Conservation (phyloP, 2,113 vertebrate genomes). For the Cricetomys ansorgei region DNA sequence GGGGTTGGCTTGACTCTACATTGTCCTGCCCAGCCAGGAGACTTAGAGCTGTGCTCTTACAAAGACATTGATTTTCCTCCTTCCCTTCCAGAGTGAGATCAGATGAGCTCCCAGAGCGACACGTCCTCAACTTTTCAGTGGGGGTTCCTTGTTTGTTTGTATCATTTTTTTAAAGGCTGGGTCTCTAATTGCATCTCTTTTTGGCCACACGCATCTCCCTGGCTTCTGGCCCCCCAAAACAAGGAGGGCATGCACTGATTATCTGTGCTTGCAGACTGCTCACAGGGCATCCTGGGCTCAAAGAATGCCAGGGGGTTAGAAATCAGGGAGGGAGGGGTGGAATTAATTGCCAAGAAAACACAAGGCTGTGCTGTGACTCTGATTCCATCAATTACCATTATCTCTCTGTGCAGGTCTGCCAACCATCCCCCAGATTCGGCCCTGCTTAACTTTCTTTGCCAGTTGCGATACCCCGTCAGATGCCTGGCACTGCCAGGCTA, state of each 20-base stretch:
- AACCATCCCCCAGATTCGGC: conserved; percentile 84
- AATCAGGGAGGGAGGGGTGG: conserved; percentile 74
- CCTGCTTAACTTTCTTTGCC: conserved; percentile 90
- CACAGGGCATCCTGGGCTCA: conserved; percentile 85
- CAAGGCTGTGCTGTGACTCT: conserved; percentile 87
- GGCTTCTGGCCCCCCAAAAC: conserved; percentile 75
- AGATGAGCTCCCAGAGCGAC: conserved; percentile 38
- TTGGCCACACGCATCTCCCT: conserved; percentile 58
- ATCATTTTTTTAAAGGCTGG: neutral
- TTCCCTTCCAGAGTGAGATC: conserved; percentile 70
- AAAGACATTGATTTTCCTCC: conserved; percentile 73
- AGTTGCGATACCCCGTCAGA: conserved; percentile 86
- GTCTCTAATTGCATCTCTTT: conserved; percentile 76
- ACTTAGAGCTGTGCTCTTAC: neutral
- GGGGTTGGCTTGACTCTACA: conserved; percentile 29
- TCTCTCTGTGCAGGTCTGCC: conserved; percentile 87
- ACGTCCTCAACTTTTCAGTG: conserved; percentile 77
- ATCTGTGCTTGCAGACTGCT: conserved; percentile 86
- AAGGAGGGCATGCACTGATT: conserved; percentile 87
- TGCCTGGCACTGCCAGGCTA: conserved; percentile 85
- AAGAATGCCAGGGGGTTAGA: conserved; percentile 84
- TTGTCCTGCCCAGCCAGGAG: conserved; percentile 58
- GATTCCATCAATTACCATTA: conserved; percentile 93
- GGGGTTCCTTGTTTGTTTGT: conserved; percentile 72
- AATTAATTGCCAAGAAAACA: conserved; percentile 87